These are phyloP conservation scores for Drosophila subquinaria DNA, from an alignment of 2,888 invertebrate genomes.

Conservation along the genomic window DNA sequence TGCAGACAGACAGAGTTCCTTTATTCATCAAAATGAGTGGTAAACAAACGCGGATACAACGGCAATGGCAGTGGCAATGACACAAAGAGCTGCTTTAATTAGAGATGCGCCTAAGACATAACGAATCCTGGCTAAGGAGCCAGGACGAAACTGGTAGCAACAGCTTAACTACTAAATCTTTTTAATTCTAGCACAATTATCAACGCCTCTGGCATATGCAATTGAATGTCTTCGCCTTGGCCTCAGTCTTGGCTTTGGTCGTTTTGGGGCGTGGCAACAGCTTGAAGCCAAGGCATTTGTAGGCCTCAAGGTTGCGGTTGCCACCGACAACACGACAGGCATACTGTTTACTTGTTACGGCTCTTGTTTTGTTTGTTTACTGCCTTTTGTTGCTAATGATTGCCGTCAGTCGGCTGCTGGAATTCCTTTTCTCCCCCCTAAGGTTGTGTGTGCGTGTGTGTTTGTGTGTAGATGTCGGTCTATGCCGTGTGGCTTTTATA, in stretches of 20 bases:
- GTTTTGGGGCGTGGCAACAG: conserved; percentile 47
- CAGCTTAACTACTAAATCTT: conserved; percentile 55
- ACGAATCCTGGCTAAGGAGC: conserved; percentile 15
- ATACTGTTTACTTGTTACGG: conserved; percentile 45
- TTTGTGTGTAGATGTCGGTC: conserved; percentile 44
- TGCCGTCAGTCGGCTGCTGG: conserved; percentile 50
- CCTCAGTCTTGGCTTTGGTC: background rate
- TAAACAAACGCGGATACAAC: conserved; percentile 32
- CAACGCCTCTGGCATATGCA: conserved; percentile 68
- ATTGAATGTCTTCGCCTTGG: conserved; percentile 49
- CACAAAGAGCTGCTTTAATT: conserved; percentile 51
- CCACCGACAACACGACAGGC: conserved; percentile 29
- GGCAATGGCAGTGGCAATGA: conserved; percentile 8
- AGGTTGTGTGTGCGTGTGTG: conserved; percentile 26
- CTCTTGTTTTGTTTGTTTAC: conserved; percentile 61
- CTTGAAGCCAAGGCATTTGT: conserved; percentile 48
- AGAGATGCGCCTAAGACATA: conserved; percentile 17
- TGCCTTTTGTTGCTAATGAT: conserved; percentile 71
- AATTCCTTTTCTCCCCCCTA: background rate
- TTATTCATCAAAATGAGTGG: conserved; percentile 44
- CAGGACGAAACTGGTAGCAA: conserved; percentile 3
- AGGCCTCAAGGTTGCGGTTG: conserved; percentile 46
- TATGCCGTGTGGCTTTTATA: conserved; percentile 70
- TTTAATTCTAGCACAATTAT: conserved; percentile 72
- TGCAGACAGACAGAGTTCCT: conserved; percentile 42